Base-by-base conservation (phyloP, 2,113 vertebrate genomes). In the Macquaria australasica region DNA sequence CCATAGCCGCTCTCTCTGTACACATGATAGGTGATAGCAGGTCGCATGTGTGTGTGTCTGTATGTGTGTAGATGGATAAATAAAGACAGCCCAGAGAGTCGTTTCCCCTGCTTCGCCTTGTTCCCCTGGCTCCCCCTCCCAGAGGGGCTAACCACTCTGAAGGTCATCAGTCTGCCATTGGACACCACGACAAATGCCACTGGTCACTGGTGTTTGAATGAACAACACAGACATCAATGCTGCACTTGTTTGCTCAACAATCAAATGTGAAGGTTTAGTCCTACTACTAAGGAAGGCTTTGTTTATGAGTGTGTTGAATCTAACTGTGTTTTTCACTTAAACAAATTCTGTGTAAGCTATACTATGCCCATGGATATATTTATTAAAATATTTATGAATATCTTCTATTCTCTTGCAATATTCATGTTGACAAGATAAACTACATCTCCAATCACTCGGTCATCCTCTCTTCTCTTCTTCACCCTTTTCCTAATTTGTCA, bases 181-280 rank as follows among this genome's bases (percentile, higher is more conserved):
- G 75, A 85, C 81, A 71, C 77, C 58, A n/a, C 15, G 0, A 69
- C 78, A 87, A 91, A 92, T 91, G 74, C 83, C 85, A 79, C 67
- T 55, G 73, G 84, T 79, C 82, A 34, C 82, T 69, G 31, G 64
- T 94, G 92, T 93, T 93, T 92, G 59, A 88, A 92, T 77, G 68
- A 78, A 93, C 81, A 94, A 94, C 93, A 94, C 68, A 72, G 74
- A 78, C 18, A 20, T 75, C 81, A 69, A 6, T 58, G 68, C 72
- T 18, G 60, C 14, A 1, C 66, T 81, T 94, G 88, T 94, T 93
- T 92, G 73, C 84, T 81, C 90, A 91, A 94, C 91, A 94, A 74
- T 77, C 75, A 56, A 53, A 85, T 3, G 4, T 58, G 60, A 74
- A 75, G 74, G 59, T 73, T 79, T 62, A 45, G 15, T 55, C 25